Conservation (phyloP, 2,797 vertebrate species). For the Sphenodon punctatus region DNA sequence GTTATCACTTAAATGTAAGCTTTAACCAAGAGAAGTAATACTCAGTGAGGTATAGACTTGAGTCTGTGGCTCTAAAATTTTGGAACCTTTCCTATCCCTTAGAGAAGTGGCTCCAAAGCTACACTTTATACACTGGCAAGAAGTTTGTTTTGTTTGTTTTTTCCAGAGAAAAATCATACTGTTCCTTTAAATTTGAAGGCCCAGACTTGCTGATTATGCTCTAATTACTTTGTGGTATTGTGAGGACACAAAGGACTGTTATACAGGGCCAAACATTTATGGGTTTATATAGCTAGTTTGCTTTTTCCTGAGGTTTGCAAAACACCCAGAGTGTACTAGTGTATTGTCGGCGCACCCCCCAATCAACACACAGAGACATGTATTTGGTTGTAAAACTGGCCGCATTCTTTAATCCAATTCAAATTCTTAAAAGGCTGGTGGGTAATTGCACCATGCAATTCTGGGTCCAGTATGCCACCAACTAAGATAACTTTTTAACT, state of each 20-base stretch:
- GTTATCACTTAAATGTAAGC: neutral
- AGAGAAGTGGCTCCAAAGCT: neutral
- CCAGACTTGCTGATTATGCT: neutral
- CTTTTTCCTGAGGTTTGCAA: neutral
- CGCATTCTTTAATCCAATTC: no score
- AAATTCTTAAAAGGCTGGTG: no score
- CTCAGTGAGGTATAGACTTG: neutral
- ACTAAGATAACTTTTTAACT: no score
- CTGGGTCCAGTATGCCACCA: no score
- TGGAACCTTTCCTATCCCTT: neutral
- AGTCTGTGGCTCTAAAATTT: neutral
- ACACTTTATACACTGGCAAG: neutral
- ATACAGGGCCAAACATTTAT: neutral
- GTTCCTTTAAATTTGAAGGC: neutral
- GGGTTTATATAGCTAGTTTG: neutral
- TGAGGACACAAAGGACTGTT: constrained; percentile 18
- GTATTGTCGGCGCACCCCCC: no score
- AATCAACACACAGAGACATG: no score
- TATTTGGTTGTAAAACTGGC: no score
- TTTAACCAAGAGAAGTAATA: neutral
- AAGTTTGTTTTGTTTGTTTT: neutral
- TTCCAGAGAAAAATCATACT: constrained; percentile 18
- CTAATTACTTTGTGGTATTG: neutral
- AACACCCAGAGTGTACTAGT: neutral
- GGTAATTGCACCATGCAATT: no score